phyloP scores from a whole-genome alignment of 1,140 invertebrate species.

The Hetaerina americana region DNA sequence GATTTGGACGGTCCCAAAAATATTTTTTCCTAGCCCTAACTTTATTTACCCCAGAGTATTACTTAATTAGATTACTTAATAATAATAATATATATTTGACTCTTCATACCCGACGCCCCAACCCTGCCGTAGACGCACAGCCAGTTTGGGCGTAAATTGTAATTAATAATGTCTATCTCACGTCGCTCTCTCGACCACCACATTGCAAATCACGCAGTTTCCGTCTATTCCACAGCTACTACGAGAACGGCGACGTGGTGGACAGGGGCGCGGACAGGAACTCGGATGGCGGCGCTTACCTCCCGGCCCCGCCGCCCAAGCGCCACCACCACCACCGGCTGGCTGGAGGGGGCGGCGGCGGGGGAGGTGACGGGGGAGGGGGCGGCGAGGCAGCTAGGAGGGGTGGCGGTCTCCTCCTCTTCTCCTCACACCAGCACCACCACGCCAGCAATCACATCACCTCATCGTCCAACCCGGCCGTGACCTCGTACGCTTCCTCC shows the following conservation, averaged over 20 bases:
- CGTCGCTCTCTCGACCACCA: neutral
- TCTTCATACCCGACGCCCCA: too few species aligned
- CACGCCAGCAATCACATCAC: neutral
- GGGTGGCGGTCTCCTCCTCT: neutral
- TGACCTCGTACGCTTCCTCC: neutral
- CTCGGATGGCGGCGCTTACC: conserved; percentile 10
- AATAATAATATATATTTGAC: too few species aligned
- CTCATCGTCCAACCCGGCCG: neutral
- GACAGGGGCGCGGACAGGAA: neutral
- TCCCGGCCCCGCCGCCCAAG: conserved; percentile 15
- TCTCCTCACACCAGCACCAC: neutral
- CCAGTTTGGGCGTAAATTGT: neutral
- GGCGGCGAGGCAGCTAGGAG: too few species aligned
- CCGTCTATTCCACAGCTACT: conserved; percentile 26
- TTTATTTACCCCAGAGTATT: too few species aligned
- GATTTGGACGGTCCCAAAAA: too few species aligned
- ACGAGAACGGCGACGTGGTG: conserved; percentile 29
- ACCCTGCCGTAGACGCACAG: too few species aligned
- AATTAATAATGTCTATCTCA: conserved; percentile 6
- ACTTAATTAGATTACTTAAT: too few species aligned
- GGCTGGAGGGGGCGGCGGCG: conserved; percentile 23
- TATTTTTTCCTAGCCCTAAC: too few species aligned
- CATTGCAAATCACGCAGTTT: neutral
- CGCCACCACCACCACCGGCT: conserved; percentile 17
- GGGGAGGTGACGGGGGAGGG: conserved; percentile 20